Evolutionary conservation across 2,113 vertebrate species (phyloP).

Genomic region (Saccopteryx bilineata): DNA sequence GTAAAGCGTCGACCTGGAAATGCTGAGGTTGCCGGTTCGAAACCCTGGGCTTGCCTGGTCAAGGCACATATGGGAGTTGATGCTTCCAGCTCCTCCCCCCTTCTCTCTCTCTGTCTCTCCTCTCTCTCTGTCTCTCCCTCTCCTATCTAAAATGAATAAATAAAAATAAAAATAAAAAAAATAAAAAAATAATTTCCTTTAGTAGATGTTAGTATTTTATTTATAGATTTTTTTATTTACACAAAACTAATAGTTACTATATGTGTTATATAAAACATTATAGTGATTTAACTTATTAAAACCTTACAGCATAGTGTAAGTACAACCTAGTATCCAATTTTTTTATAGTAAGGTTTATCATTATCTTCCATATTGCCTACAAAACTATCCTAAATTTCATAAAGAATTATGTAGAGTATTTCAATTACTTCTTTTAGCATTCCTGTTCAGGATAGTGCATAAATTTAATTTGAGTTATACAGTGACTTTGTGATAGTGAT

Average conservation of each 20-base stretch:
- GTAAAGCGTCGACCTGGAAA: no score
- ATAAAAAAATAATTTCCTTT: slow-evolving; percentile 57
- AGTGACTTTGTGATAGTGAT: slow-evolving; percentile 34
- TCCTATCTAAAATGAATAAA: no score
- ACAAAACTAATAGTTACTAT: slow-evolving; percentile 32
- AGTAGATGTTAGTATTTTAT: slow-evolving; percentile 50
- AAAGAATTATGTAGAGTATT: slow-evolving; percentile 54
- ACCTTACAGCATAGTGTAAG: background rate
- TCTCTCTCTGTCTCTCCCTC: no score
- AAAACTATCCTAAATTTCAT: slow-evolving; percentile 53
- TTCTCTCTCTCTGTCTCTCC: no score
- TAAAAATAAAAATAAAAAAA: no score
- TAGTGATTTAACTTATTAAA: slow-evolving; percentile 58
- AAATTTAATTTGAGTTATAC: slow-evolving; percentile 72
- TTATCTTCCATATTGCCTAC: slow-evolving; percentile 34
- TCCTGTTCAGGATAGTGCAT: slow-evolving; percentile 28
- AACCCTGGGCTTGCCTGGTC: no score
- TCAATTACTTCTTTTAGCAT: background rate
- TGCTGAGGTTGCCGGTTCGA: no score
- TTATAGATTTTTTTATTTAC: slow-evolving; percentile 64
- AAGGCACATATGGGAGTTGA: no score
- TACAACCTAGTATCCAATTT: background rate
- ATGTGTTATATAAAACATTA: slow-evolving; percentile 20
- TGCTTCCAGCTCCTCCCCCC: no score
- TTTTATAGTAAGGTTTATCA: slow-evolving; percentile 44